A percentile compares a stretch with the other conserved stretches of the same genome.
phyloP scores from a whole-genome alignment of 2,797 vertebrate genomes.

The Pangasius macronema region DNA sequence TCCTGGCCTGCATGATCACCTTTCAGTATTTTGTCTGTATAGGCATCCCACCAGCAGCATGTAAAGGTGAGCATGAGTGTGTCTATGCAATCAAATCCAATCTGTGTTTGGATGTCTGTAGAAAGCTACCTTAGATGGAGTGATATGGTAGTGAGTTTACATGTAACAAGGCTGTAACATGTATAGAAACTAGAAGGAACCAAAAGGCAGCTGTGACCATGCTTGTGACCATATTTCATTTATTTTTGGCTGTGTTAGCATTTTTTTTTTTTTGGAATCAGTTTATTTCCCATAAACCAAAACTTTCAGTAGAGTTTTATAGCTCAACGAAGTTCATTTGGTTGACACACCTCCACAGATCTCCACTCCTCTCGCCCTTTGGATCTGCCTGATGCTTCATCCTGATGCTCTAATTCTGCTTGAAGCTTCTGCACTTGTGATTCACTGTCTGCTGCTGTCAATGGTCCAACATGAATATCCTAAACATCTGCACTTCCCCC shows the following conservation, averaged over 20 bases:
- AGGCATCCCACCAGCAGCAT: constrained; percentile 92
- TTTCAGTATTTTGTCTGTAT: constrained; percentile 96
- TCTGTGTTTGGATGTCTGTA: background rate
- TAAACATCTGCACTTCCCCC: background rate
- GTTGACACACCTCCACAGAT: background rate
- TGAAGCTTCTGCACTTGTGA: background rate
- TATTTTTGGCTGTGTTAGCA: background rate
- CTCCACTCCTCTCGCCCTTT: background rate
- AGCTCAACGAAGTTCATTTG: background rate
- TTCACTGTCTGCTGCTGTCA: background rate
- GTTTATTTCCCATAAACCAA: background rate
- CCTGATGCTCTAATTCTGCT: background rate
- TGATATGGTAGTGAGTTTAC: background rate
- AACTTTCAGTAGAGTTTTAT: background rate
- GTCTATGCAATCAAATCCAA: background rate
- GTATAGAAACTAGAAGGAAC: background rate
- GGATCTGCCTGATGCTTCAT: background rate
- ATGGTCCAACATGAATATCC: background rate
- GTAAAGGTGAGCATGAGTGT: constrained; percentile 80
- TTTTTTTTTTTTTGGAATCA: background rate
- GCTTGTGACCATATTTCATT: background rate
- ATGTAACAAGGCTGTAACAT: background rate
- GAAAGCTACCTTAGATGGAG: background rate
- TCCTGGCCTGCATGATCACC: constrained; percentile 91
- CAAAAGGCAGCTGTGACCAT: background rate